phyloP scores from a whole-genome alignment of 2,113 vertebrate genomes.

The Collichthys lucidus region DNA sequence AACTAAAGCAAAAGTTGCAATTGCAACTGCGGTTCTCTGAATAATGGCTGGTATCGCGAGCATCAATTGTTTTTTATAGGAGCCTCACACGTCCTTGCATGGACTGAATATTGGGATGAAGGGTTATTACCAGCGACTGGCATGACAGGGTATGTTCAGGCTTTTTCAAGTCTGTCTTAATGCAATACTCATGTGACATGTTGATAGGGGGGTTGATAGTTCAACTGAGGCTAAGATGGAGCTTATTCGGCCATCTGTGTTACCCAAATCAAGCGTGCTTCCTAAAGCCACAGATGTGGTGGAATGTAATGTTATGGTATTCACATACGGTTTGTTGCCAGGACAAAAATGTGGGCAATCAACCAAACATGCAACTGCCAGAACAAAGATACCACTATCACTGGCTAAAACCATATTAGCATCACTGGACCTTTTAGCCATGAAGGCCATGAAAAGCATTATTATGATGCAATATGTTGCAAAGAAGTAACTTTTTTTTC shows the following conservation, averaged over 20 bases:
- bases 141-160: background rate
- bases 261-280: background rate
- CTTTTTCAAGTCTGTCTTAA: background rate
- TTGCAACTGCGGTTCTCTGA: constrained; percentile 10
- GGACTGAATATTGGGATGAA: background rate
- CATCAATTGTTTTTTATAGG: constrained; percentile 11
- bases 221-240: background rate
- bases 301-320: too few species aligned
- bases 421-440: too few species aligned
- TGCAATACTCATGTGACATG: background rate
- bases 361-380: background rate
- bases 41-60: background rate
- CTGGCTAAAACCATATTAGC: too few species aligned
- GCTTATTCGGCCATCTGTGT: background rate
- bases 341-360: background rate
- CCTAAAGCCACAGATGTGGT: background rate
- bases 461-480: too few species aligned
- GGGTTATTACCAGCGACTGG: background rate
- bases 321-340: background rate
- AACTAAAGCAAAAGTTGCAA: background rate
- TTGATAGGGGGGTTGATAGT: background rate
- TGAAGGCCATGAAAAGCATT: too few species aligned
- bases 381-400: background rate
- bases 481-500: too few species aligned
- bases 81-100: background rate